phyloP scores from a whole-genome alignment of 1,140 invertebrate species.

The Charaxes varanes region DNA sequence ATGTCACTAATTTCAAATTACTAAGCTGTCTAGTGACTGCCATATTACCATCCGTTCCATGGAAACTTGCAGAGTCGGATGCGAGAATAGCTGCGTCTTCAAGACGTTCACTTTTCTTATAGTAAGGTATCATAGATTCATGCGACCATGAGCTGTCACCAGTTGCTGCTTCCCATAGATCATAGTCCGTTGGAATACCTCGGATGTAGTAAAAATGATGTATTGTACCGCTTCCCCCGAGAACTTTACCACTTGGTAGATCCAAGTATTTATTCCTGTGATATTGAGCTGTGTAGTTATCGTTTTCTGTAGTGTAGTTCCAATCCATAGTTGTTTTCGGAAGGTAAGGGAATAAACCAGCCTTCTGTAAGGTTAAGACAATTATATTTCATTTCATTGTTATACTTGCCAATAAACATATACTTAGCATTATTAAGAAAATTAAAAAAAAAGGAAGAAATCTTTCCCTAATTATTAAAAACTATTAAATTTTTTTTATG shows the following conservation, averaged over 20 bases:
- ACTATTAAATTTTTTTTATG: no score
- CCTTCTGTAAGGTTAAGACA: no score
- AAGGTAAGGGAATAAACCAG: no score
- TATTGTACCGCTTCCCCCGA: slow-evolving; percentile 82
- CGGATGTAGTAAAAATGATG: slow-evolving; percentile 85
- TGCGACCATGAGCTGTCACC: slow-evolving; percentile 79
- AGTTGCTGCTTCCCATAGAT: slow-evolving; percentile 76
- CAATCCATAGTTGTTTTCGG: slow-evolving; percentile 70
- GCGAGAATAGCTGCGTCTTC: slow-evolving; percentile 8
- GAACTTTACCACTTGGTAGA: slow-evolving; percentile 78
- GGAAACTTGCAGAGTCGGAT: slow-evolving; percentile 3
- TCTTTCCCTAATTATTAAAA: no score
- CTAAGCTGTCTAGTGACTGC: slow-evolving; percentile 4
- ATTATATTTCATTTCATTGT: no score
- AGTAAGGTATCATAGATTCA: slow-evolving; percentile 73
- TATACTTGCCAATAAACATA: no score
- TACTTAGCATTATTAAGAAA: no score
- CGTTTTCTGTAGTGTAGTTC: slow-evolving; percentile 81
- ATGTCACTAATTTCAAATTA: no score
- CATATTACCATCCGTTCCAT: background rate
- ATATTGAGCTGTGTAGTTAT: slow-evolving; percentile 76
- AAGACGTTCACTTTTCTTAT: slow-evolving; percentile 30
- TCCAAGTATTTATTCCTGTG: slow-evolving; percentile 76
- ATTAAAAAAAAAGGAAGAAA: no score
- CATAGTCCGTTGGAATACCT: slow-evolving; percentile 75